Evolutionary conservation across 2,888 invertebrate genomes (phyloP).

Genomic region (Chrysotoxum bicinctum): DNA sequence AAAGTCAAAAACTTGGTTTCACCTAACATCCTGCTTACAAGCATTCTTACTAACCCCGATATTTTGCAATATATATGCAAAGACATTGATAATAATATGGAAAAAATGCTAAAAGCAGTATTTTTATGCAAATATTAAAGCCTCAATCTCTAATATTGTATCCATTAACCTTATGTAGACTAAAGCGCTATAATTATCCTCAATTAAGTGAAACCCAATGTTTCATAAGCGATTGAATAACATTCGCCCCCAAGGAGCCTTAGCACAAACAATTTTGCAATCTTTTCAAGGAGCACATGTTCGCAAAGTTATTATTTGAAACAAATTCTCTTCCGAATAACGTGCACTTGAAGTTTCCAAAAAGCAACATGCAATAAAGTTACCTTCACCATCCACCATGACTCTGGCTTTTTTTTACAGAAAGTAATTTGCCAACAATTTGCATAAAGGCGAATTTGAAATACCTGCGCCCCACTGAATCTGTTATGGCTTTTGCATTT

Average conservation of each 20-base stretch:
- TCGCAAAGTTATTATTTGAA: conserved; percentile 8
- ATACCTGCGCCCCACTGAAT: conserved; percentile 30
- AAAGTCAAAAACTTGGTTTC: neutral
- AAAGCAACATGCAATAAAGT: conserved; percentile 16
- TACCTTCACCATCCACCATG: conserved; percentile 7
- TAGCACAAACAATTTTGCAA: neutral
- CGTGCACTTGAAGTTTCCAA: conserved; percentile 5
- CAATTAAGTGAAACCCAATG: neutral
- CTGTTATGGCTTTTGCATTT: conserved; percentile 29
- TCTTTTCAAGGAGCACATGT: conserved; percentile 5
- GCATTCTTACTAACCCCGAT: neutral
- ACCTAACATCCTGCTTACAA: neutral
- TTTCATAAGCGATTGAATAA: conserved; percentile 1
- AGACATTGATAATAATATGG: neutral
- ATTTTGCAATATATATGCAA: neutral
- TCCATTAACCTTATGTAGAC: neutral
- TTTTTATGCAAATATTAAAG: neutral
- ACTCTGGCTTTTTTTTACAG: neutral
- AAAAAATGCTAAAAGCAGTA: neutral
- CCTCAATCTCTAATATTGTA: neutral
- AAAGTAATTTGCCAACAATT: conserved; percentile 37
- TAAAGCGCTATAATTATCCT: conserved; percentile 18
- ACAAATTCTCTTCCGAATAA: neutral
- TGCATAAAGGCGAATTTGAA: conserved; percentile 60
- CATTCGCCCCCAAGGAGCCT: conserved; percentile 23